Percentiles rank a stretch among this genome's conserved stretches.
These are phyloP conservation scores for Gryllus longicercus DNA, from an alignment of 2,888 invertebrate genomes.

Conservation along the genomic window DNA sequence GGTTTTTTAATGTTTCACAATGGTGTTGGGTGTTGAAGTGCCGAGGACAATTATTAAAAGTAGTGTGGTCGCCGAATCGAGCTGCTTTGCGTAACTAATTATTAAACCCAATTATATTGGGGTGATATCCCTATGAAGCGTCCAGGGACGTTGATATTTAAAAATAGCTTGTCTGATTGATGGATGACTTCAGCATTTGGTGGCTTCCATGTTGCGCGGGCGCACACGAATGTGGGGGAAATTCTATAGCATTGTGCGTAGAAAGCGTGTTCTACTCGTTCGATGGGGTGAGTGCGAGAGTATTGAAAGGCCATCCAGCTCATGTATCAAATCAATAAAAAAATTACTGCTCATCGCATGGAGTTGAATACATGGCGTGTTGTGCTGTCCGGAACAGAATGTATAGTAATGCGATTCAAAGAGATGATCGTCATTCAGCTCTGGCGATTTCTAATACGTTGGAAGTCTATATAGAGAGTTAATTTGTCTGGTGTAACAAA, in stretches of 20 bases:
- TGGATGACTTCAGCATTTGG: neutral
- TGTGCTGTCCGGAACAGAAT: neutral
- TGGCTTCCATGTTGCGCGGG: neutral
- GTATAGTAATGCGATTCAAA: neutral
- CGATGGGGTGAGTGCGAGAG: neutral
- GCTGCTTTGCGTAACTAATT: neutral
- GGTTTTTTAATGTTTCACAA: neutral
- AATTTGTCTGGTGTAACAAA: no score
- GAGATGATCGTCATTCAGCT: neutral
- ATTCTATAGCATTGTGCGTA: slow-evolving; percentile 9
- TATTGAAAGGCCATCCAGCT: slow-evolving; percentile 17
- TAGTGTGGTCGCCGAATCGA: neutral
- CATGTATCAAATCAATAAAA: slow-evolving; percentile 17
- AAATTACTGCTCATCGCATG: neutral
- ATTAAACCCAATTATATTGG: neutral
- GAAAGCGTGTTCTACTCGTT: neutral
- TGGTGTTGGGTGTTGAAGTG: neutral
- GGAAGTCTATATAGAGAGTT: no score
- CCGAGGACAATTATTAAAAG: neutral
- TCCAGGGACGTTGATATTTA: slow-evolving; percentile 17
- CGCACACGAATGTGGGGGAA: neutral
- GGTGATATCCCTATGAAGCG: slow-evolving; percentile 6
- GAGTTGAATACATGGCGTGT: slow-evolving; percentile 1
- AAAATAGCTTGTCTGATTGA: slow-evolving; percentile 8
- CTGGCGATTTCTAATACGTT: neutral